Evolutionary conservation across 2,888 invertebrate species (phyloP).

Genomic region (Elmis aenea): DNA sequence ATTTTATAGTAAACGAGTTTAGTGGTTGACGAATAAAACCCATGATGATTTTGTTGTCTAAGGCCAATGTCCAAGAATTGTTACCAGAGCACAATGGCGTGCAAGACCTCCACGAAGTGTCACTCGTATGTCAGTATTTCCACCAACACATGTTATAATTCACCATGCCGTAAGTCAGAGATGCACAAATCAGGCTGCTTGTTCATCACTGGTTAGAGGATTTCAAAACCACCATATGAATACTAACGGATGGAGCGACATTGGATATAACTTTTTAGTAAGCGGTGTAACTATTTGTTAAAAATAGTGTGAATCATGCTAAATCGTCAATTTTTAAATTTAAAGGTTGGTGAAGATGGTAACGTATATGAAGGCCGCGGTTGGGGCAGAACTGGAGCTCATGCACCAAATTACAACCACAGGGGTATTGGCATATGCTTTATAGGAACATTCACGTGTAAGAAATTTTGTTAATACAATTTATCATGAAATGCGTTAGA

Average conservation of each 20-base stretch:
- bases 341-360: slow-evolving; percentile 59
- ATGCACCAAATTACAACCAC: slow-evolving; percentile 55
- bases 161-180: slow-evolving; percentile 38
- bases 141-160: slow-evolving; percentile 36
- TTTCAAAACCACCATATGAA: slow-evolving; percentile 37
- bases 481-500: no score
- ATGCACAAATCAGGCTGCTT: slow-evolving; percentile 37
- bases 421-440: slow-evolving; percentile 60
- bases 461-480: no score
- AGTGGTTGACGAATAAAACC: no score
- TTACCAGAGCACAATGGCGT: slow-evolving; percentile 38
- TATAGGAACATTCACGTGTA: slow-evolving; percentile 53
- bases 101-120: slow-evolving; percentile 28
- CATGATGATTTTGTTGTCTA: not conserved
- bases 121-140: slow-evolving; percentile 4
- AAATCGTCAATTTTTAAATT: slow-evolving; percentile 5
- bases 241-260: slow-evolving; percentile 27
- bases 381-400: slow-evolving; percentile 58
- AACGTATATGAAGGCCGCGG: no score
- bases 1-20: not conserved
- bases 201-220: slow-evolving; percentile 34
- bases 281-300: slow-evolving; percentile 6
- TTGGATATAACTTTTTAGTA: slow-evolving; percentile 33
- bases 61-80: slow-evolving; percentile 27
- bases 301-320: not conserved